Evolutionary conservation across 2,113 vertebrate genomes (phyloP).

Genomic region (Vidua chalybeata): DNA sequence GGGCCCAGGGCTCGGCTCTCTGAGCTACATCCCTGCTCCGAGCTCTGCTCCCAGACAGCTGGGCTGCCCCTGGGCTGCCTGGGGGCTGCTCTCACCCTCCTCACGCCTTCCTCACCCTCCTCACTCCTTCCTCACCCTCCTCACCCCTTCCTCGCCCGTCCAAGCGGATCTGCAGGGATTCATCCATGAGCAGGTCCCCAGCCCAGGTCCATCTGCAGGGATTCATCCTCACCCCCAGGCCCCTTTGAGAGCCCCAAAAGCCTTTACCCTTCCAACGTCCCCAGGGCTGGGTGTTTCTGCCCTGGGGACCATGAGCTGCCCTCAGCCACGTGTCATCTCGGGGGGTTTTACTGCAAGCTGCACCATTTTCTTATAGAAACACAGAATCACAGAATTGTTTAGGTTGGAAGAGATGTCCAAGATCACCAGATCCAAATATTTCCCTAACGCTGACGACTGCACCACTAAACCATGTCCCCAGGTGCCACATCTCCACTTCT

Average conservation of each 20-base stretch:
- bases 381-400: not conserved
- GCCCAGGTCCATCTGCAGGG: not conserved
- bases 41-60: not conserved
- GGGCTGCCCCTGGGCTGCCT: not conserved
- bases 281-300: not conserved
- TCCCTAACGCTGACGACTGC: not conserved
- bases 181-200: not conserved
- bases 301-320: not conserved
- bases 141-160: not conserved
- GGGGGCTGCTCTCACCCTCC: not conserved
- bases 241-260: not conserved
- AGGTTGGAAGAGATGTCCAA: not conserved
- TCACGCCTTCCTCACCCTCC: not conserved
- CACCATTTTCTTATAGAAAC: not conserved
- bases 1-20: not conserved
- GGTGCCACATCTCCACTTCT: not conserved
- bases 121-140: not conserved
- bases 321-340: not conserved
- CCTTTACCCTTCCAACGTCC: not conserved
- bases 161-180: not conserved
- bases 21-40: fast-evolving
- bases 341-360: not conserved
- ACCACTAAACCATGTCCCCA: not conserved
- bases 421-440: not conserved
- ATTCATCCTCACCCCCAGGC: not conserved